Percentiles rank a stretch among this genome's conserved stretches.
These are phyloP conservation scores for Microchrysa polita DNA, from an alignment of 2,888 invertebrate species.

Conservation along the genomic window DNA sequence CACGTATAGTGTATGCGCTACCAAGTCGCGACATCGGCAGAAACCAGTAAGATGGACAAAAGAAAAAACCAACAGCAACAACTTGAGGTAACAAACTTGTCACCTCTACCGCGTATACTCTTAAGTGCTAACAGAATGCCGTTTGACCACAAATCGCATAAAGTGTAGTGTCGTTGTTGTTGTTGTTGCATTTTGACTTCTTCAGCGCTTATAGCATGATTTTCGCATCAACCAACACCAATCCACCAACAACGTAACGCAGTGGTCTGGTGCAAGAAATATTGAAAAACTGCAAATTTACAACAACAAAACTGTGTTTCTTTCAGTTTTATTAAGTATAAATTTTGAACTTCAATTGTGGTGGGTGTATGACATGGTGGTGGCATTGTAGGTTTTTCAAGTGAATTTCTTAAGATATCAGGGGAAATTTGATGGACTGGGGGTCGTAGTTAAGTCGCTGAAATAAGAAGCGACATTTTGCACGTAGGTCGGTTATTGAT, in stretches of 20 bases:
- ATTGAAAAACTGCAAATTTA: not conserved
- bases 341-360: not conserved
- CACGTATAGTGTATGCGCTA: not conserved
- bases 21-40: slow-evolving; percentile 2
- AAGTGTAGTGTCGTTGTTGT: slow-evolving; percentile 6
- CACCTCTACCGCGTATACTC: slow-evolving; percentile 12
- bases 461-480: slow-evolving; percentile 13
- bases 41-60: slow-evolving; percentile 4
- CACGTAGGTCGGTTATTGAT: slow-evolving; percentile 22
- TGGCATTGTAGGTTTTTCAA: not conserved
- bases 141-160: slow-evolving; percentile 31
- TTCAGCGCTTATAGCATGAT: slow-evolving; percentile 1
- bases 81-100: slow-evolving; percentile 28
- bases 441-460: not conserved
- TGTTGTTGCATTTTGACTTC: slow-evolving; percentile 4
- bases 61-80: no score
- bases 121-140: slow-evolving; percentile 37
- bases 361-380: slow-evolving; percentile 22
- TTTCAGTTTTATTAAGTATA: not conserved
- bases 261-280: slow-evolving; percentile 14
- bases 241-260: no score
- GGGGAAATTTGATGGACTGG: slow-evolving; percentile 7
- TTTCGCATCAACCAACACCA: slow-evolving; percentile 15
- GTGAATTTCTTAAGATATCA: not conserved
- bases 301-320: not conserved